Percentiles rank a stretch among this genome's conserved stretches.
Evolutionary conservation across 1,140 invertebrate genomes (phyloP).

Genomic region (Archegozetes longisetosus): DNA sequence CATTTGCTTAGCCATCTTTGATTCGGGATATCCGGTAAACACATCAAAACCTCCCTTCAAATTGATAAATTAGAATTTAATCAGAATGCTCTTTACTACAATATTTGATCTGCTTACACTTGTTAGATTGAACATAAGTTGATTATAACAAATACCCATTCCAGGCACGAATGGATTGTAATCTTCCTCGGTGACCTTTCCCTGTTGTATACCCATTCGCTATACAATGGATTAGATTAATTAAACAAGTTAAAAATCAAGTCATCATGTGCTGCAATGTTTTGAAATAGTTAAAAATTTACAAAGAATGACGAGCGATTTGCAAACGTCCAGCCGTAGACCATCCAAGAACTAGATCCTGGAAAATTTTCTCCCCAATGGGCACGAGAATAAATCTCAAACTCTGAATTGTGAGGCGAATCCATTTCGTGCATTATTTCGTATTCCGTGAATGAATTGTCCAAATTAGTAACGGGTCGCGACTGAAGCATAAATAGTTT

Average conservation of each 20-base stretch:
- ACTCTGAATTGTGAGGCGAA: conserved; percentile 1
- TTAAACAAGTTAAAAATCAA: not conserved
- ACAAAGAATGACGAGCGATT: not conserved
- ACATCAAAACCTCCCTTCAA: not conserved
- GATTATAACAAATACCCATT: conserved; percentile 1
- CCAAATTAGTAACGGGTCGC: conserved; percentile 17
- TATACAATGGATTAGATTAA: not conserved
- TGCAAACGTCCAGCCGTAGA: not conserved
- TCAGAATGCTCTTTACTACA: no score
- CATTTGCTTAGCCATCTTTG: not conserved
- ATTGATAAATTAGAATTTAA: not conserved
- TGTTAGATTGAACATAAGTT: conserved; percentile 7
- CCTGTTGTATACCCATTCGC: not conserved
- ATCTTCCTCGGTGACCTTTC: not conserved
- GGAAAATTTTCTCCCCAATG: conserved; percentile 17
- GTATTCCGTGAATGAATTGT: conserved; percentile 10
- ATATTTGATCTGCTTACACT: not conserved
- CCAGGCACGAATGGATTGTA: not conserved
- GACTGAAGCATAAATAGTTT: conserved; percentile 16
- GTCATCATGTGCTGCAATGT: no score
- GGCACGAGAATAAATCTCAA: conserved; percentile 18
- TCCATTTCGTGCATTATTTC: conserved; percentile 21
- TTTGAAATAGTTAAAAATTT: not conserved
- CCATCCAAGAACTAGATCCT: not conserved
- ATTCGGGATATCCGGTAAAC: not conserved